Evolutionary conservation across 64 coral and sea anemone genomes (phyloP), one percentile per base, ranked within the genome.

Genomic region (Montipora foliosa): DNA sequence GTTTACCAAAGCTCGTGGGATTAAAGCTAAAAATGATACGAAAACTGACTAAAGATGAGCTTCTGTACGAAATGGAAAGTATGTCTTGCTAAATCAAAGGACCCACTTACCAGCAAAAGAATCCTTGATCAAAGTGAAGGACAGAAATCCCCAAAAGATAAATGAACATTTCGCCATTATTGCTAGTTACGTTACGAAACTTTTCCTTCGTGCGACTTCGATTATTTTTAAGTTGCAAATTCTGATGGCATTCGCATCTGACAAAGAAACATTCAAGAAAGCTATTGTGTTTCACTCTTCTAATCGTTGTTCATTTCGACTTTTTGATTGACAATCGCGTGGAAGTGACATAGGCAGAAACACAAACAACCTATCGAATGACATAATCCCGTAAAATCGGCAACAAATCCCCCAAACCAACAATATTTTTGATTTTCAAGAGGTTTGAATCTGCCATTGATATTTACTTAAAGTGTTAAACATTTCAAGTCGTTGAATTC

Each of bases 291-390:
- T 86, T 49, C 82, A 86, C 60, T 71, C 62, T 61, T 14, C 82
- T 71, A 71, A 86, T 86, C 45, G 82, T 67, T 71, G 49, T 86
- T 85, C 49, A 86, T 84, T 17, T 64, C 15, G 24, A 46, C 53
- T 1, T 17, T 67, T 84, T 86, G 82, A 86, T 86, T 86, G 82
- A 86, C 82, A 86, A 49, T 86, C 82, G 46, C 19, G 62, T 86
- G 82, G 46, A 69, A 71, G 46, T 86, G 62, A 86, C 64, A 51
- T 71, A 71, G 82, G 45, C 81, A 20, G 46, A 51, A 72, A 86
- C 3, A 6, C 66, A 86, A 86, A 86, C 61, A 71, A 14, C 14
- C 7, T 70, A 86, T 71, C 66, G 16, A 71, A 51, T 70, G 8
- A 68, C 62, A 86, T 67, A 72, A 67, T 71, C 82, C 19, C 47